A percentile compares a stretch with the other conserved stretches of the same genome.
Evolutionary conservation across 2,113 vertebrate species (phyloP).

Genomic region (Fulica atra): DNA sequence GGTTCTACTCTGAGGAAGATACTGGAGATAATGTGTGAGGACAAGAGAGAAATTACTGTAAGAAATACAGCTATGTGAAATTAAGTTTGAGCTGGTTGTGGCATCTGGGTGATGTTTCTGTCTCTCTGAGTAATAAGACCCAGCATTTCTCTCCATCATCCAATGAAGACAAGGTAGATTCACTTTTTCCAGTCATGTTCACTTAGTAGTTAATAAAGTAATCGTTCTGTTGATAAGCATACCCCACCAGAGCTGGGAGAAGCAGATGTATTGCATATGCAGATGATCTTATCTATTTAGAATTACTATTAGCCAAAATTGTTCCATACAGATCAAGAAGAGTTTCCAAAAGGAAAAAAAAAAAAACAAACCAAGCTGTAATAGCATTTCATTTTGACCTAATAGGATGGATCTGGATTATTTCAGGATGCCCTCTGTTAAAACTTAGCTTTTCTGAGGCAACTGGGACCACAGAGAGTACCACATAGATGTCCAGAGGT

Average conservation of each 20-base stretch:
- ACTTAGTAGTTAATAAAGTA: not conserved
- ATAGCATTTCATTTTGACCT: not conserved
- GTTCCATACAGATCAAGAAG: not conserved
- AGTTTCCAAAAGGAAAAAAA: not conserved
- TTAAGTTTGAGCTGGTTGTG: not conserved
- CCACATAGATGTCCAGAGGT: not conserved
- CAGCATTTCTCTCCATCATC: not conserved
- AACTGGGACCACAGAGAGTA: not conserved
- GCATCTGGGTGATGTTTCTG: not conserved
- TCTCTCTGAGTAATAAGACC: not conserved
- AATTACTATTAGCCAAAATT: not conserved
- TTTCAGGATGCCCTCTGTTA: not conserved
- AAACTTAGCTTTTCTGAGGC: not conserved
- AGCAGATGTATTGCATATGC: not conserved
- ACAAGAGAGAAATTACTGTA: not conserved
- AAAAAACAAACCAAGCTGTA: no score
- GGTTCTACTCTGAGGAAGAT: not conserved
- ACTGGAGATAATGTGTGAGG: not conserved
- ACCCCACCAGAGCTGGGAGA: not conserved
- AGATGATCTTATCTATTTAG: not conserved
- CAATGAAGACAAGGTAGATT: not conserved
- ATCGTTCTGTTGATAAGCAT: not conserved
- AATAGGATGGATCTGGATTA: not conserved
- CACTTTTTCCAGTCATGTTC: not conserved
- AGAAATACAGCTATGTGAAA: not conserved